Evolutionary conservation across 2,888 invertebrate genomes (phyloP).

Genomic region (Ellobium chinense): DNA sequence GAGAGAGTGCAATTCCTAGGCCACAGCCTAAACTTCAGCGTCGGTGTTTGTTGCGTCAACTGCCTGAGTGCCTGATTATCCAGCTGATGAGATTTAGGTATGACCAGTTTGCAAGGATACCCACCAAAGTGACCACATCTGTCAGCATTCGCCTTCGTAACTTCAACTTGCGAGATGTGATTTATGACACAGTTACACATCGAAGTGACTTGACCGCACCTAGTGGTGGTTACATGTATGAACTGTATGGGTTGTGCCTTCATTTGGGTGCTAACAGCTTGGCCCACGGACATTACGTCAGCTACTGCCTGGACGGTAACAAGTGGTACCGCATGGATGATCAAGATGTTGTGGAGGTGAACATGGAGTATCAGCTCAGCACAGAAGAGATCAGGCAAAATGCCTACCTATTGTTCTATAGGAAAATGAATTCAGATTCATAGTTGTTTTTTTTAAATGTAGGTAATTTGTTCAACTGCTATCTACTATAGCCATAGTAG

Average conservation of each 20-base stretch:
- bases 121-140: conserved; percentile 70
- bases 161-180: conserved; percentile 69
- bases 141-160: conserved; percentile 69
- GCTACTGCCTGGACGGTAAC: conserved; percentile 64
- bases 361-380: conserved; percentile 76
- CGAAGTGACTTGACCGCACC: conserved; percentile 66
- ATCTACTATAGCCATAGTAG: too few species aligned
- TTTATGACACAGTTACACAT: conserved; percentile 73
- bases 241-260: conserved; percentile 73
- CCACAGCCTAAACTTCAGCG: conserved; percentile 64
- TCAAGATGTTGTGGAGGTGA: conserved; percentile 70
- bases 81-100: conserved; percentile 75
- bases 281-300: conserved; percentile 73
- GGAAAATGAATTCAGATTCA: conserved; percentile 46
- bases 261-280: conserved; percentile 74
- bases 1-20: conserved; percentile 38
- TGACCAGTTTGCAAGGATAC: conserved; percentile 60
- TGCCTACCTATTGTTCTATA: conserved; percentile 76
- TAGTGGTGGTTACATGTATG: conserved; percentile 61
- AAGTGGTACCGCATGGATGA: conserved; percentile 76
- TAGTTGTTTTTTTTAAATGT: background rate
- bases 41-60: conserved; percentile 71
- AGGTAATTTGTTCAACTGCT: background rate
- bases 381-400: conserved; percentile 72
- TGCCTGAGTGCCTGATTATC: conserved; percentile 76